Percentiles rank a stretch among this genome's conserved stretches.
phyloP scores from a whole-genome alignment of 2,888 invertebrate species.

The Opisthograptis luteolata region DNA sequence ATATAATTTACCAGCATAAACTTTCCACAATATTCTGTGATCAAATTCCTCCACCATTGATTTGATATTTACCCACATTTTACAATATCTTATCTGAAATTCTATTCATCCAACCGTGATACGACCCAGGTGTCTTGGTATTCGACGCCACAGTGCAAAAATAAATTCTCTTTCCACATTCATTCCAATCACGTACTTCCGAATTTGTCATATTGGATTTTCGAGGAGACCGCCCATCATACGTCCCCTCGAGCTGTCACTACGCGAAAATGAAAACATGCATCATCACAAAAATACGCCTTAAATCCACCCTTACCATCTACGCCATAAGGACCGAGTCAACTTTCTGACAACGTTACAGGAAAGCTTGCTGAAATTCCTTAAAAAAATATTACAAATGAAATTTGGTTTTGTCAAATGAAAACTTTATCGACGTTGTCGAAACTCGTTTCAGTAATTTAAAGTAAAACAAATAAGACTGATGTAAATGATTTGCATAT shows the following conservation, averaged over 20 bases:
- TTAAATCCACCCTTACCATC: conserved; percentile 49
- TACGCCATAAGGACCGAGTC: conserved; percentile 33
- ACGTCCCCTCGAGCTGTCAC: conserved; percentile 76
- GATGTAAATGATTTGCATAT: conserved; percentile 20
- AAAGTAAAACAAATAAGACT: conserved; percentile 8
- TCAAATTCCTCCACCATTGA: conserved; percentile 25
- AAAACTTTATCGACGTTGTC: conserved; percentile 38
- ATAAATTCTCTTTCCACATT: conserved; percentile 69
- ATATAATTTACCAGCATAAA: too few relatives aligned
- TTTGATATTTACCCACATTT: conserved; percentile 37
- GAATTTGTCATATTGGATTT: conserved; percentile 85
- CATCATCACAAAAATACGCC: conserved; percentile 56
- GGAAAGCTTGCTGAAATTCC: conserved; percentile 44
- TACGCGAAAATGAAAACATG: conserved; percentile 79
- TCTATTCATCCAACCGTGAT: conserved; percentile 50
- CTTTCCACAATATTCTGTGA: neutral
- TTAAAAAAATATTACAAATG: conserved; percentile 52
- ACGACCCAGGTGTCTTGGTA: conserved; percentile 57
- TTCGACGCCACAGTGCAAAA: conserved; percentile 58
- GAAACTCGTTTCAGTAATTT: conserved; percentile 29
- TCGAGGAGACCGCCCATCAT: conserved; percentile 70
- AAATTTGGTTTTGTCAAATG: conserved; percentile 54
- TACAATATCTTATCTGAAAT: conserved; percentile 53
- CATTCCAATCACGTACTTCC: conserved; percentile 82
- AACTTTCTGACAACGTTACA: conserved; percentile 33